Base-by-base conservation (phyloP, 2,797 vertebrate species). In the Galago senegalensis region DNA sequence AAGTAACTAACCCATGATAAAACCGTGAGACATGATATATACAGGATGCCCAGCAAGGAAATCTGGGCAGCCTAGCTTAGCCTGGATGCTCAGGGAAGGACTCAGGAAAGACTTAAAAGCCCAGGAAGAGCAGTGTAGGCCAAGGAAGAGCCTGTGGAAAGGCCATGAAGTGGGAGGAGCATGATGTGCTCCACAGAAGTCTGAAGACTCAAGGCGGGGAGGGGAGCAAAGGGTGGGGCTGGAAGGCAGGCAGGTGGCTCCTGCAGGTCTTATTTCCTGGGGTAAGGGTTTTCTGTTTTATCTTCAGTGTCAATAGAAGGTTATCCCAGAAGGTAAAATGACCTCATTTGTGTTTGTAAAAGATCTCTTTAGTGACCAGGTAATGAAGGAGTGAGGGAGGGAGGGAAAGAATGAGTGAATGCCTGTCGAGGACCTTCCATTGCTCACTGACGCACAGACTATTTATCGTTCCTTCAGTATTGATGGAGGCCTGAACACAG, bases 21-120 rank as follows among this genome's bases (percentile, higher is more conserved):
- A 76, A 31, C 1, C 58, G 40, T 82, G 75, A 93, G 88, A 69
- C 1, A 5, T 18, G 23, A 49, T 61, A 63, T 25, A 7, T 69
- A 56, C 61, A 82, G 20, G 53, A 43, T 76, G 49, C 75, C 58
- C 31, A 27, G 75, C 27, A 70, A 77, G 67, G 85, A 95, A 79
- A 93, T 37, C 37, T 58, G 31, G 31, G 56, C 17, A 53, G 58
- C 17, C 79, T 79, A 46, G 23, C 49, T 73, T 76, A 43, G 73
- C 49, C 37, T 58, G 63, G 77, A 40, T 43, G 49, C 13, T 82
- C 40, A 29, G 75, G 72, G 37, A 81, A 92, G 61, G 53, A 21
- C 29, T 79, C 70, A 89, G 65, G 60, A 81, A 70, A 75, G 9
- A 73, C 18, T 31, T 83, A 37, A 84, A 80, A 37, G 72, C 63